Base-by-base conservation (phyloP, 2,888 invertebrate species). In the Cyclophora punctaria region DNA sequence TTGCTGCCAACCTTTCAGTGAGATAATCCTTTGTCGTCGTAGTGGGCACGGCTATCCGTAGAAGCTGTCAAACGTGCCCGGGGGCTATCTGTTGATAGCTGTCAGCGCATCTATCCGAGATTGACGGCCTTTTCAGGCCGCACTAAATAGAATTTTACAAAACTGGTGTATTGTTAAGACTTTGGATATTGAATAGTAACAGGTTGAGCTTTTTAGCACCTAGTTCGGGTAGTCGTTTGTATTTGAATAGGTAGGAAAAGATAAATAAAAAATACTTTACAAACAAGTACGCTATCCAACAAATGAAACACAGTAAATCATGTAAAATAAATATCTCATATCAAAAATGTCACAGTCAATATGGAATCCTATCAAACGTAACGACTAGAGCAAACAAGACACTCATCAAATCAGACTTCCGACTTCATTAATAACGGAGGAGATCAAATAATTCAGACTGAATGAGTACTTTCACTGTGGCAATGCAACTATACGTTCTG, bases 401-500 rank as follows among this genome's bases (percentile, higher is more conserved):
- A 5, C 71, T 69, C 69, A 67, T 75, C 71, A 71, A 73, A 73
- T 62, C 58, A 71, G 67, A 76, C 75, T 64, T 71, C 69, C 70
- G 71, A 73, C 69, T 64, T 70, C 70, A 74, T 73, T 75, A 76
- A 76, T 71, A 75, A 69, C 68, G 66, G 69, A 71, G 67, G 60
- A 71, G 63, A 64, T 60, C 51, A 67, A 66, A 67, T 65, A 55
- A 63, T 56, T 63, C 57, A 50, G 58, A 54, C 59, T 66, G 67
- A 67, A 65, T 66, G 69, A 66, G 64, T 68, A 64, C 64, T 61
- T 64, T 64, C 58, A 66, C 50, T 20, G 63, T 66, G 64, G 63
- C 65, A 66, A 71, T 76, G 76, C 75, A 75, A 76, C 73, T 70
- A 75, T 78, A 78, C 78, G 20, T 75, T 78, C 74, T 73, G 71